Percentiles rank a stretch among this genome's conserved stretches.
phyloP scores from a whole-genome alignment of 1,140 invertebrate genomes.

The Chionoecetes opilio region DNA sequence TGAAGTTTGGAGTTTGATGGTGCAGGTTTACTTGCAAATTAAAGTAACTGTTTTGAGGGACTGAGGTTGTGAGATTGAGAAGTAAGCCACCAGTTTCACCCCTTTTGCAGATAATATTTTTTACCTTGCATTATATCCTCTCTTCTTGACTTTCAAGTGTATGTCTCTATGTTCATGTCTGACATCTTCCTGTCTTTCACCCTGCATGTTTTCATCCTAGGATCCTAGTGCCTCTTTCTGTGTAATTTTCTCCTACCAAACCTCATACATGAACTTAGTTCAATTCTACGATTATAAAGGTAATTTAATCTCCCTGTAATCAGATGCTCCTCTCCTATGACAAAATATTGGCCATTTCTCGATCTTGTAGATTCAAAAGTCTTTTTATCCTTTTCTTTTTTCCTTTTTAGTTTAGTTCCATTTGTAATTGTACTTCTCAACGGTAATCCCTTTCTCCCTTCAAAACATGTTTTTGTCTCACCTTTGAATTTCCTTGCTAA shows the following conservation, averaged over 20 bases:
- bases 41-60: too few relatives aligned
- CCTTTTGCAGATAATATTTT: too few relatives aligned
- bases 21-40: too few relatives aligned
- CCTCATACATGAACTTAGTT: background rate
- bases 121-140: background rate
- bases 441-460: too few relatives aligned
- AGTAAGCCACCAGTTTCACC: too few relatives aligned
- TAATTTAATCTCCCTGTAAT: too few relatives aligned
- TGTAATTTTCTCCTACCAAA: background rate
- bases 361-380: too few relatives aligned
- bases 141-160: too few relatives aligned
- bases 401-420: background rate
- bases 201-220: background rate
- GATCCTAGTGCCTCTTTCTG: background rate
- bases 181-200: slow-evolving; percentile 16
- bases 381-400: background rate
- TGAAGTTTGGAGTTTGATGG: too few relatives aligned
- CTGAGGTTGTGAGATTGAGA: too few relatives aligned
- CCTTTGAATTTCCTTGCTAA: slow-evolving; percentile 89
- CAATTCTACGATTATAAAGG: background rate
- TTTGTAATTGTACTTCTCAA: too few relatives aligned
- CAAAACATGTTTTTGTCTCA: slow-evolving; percentile 79
- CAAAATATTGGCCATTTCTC: background rate
- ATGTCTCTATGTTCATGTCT: background rate
- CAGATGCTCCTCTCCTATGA: too few relatives aligned